phyloP scores from a whole-genome alignment of 2,797 vertebrate species.

The Myotis findleyi region DNA sequence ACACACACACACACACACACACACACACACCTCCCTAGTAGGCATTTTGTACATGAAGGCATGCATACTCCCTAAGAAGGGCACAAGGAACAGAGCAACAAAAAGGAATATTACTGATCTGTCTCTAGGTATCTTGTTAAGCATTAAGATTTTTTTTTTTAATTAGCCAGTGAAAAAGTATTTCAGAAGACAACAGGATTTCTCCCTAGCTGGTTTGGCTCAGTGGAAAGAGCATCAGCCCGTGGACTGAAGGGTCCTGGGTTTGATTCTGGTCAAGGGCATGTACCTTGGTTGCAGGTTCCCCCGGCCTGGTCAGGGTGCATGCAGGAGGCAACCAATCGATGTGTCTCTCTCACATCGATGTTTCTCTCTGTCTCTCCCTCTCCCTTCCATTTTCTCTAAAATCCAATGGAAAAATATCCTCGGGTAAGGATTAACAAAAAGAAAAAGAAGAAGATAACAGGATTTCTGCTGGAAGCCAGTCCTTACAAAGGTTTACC shows the following conservation, averaged over 20 bases:
- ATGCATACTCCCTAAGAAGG: not conserved
- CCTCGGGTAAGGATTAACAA: too few relatives aligned
- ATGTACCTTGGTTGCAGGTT: too few relatives aligned
- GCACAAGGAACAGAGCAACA: not conserved
- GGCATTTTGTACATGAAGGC: slow-evolving; percentile 13
- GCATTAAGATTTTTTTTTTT: not conserved
- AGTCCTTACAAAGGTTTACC: not conserved
- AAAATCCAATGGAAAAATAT: too few relatives aligned
- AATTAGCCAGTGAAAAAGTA: slow-evolving; percentile 12
- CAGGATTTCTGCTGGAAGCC: slow-evolving; percentile 1
- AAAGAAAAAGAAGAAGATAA: not conserved
- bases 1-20: not conserved
- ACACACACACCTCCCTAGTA: not conserved
- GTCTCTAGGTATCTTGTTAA: slow-evolving; percentile 21
- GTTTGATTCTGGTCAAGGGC: too few relatives aligned
- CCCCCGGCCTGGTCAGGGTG: too few relatives aligned
- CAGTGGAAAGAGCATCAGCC: too few relatives aligned
- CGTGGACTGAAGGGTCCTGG: too few relatives aligned
- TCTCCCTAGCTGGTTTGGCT: not conserved
- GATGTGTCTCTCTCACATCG: too few relatives aligned
- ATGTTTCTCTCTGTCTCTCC: too few relatives aligned
- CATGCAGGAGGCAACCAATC: too few relatives aligned
- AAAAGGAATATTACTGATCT: not conserved
- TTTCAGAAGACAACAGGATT: not conserved
- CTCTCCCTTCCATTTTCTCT: too few relatives aligned